phyloP scores from a whole-genome alignment of 2,888 invertebrate species.

The Drymonia ruficornis region DNA sequence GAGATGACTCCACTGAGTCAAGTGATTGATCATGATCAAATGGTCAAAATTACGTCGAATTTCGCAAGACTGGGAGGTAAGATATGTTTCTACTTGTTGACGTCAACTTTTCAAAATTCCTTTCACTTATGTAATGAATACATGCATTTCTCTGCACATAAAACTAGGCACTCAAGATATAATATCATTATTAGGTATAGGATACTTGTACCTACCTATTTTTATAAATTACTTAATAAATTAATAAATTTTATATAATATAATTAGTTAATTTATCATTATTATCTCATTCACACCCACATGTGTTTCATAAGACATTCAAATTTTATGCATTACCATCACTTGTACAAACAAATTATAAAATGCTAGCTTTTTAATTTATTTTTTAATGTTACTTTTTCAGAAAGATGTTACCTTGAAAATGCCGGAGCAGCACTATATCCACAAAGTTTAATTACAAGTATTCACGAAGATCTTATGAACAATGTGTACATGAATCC shows the following conservation, averaged over 20 bases:
- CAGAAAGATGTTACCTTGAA: conserved; percentile 93
- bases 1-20: conserved; percentile 67
- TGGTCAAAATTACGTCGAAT: conserved; percentile 69
- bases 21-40: conserved; percentile 68
- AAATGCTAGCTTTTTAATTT: conserved; percentile 2
- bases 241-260: too few species aligned
- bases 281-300: too few species aligned
- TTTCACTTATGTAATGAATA: too few species aligned
- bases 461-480: conserved; percentile 87
- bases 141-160: too few species aligned
- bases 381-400: conserved; percentile 40
- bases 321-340: not conserved
- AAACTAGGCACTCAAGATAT: too few species aligned
- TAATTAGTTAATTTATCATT: too few species aligned
- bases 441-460: conserved; percentile 89
- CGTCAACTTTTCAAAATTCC: too few species aligned
- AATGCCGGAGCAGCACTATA: conserved; percentile 95
- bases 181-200: too few species aligned
- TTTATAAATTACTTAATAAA: too few species aligned
- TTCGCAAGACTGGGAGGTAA: conserved; percentile 76
- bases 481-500: conserved; percentile 95
- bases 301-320: too few species aligned
- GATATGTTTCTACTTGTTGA: conserved; percentile 7
- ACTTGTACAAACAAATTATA: conserved; percentile 11
- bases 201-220: too few species aligned